Evolutionary conservation across 1,140 invertebrate genomes (phyloP).

Genomic region (Diplogasteroides magnus): DNA sequence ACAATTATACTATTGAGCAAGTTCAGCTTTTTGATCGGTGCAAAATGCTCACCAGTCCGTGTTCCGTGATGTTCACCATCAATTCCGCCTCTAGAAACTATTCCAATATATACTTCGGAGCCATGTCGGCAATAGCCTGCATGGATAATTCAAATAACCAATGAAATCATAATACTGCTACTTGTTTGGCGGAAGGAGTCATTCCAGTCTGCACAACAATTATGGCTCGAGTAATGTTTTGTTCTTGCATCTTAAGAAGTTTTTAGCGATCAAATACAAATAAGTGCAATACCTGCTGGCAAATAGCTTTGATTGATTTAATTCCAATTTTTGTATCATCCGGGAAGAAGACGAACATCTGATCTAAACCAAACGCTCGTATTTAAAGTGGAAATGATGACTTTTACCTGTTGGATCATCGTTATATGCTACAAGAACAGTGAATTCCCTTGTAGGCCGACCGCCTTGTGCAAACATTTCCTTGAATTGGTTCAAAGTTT

Average conservation of each 20-base stretch:
- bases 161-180: no score
- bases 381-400: no score
- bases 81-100: no score
- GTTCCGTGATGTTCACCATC: no score
- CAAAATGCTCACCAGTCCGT: no score
- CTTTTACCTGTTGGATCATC: no score
- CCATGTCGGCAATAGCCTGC: no score
- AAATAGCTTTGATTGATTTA: slow-evolving; percentile 97
- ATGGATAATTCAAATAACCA: no score
- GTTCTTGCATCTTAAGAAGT: slow-evolving; percentile 80
- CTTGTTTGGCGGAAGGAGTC: slow-evolving; percentile 95
- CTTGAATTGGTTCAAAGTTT: slow-evolving; percentile 95
- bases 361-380: no score
- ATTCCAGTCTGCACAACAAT: slow-evolving; percentile 91
- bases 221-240: slow-evolving; percentile 93
- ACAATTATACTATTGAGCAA: no score
- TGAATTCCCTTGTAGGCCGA: slow-evolving; percentile 65
- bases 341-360: slow-evolving; percentile 99
- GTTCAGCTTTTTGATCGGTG: no score
- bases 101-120: no score
- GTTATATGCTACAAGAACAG: slow-evolving; percentile 94
- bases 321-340: slow-evolving; percentile 98
- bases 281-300: slow-evolving; percentile 70
- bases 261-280: neutral
- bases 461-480: slow-evolving; percentile 57